Base-by-base conservation (phyloP, 2,888 invertebrate species). In the Beris chalybata region DNA sequence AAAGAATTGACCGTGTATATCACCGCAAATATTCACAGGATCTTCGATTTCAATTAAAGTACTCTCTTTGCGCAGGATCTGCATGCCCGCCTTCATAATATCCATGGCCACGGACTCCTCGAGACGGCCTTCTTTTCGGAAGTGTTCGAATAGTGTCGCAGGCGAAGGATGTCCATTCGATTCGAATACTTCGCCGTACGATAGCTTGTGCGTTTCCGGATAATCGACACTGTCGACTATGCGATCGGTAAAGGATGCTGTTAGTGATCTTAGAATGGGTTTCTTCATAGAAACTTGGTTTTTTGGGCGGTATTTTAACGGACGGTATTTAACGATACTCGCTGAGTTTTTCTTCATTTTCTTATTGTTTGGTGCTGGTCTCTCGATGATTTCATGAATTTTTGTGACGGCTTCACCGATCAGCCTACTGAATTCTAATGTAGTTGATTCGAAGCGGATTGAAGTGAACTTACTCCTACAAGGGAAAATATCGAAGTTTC, bases 41-140 rank as follows among this genome's bases (percentile, higher is more conserved):
- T 96, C 96, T 85, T 97, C 96, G 82, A 97, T 95, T 85, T 97
- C 96, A 81, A 97, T 93, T 95, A 96, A 95, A 75, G 96, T 96
- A 84, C 95, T 95, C 84, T 97, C 96, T 79, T 93, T 43, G 31
- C 32, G 22, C 2, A 64, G 22, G 12, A 64, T 31, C 76, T 87
- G 85, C 80, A 89, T 90, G 79, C 96, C 95, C 83, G 96, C 95
- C 85, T 93, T 93, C 82, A 97, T 94, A 84, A 97, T 94, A 79
- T 93, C 89, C 78, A 97, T 87, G 75, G 96, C 97, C 75, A 94
- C 95, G 79, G 92, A 88, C 83, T 97, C 96, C 82, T 96, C 95
- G 83, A 97, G 92, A 79, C 97, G 88, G 74, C 97, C 97, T 85
- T 97, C 97, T 81, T 94, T 86, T 79, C 95, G 92, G 85, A 97